Evolutionary conservation across 2,888 invertebrate genomes (phyloP), one percentile per base, ranked within the genome.

Genomic region (Lithophane ornitopus): DNA sequence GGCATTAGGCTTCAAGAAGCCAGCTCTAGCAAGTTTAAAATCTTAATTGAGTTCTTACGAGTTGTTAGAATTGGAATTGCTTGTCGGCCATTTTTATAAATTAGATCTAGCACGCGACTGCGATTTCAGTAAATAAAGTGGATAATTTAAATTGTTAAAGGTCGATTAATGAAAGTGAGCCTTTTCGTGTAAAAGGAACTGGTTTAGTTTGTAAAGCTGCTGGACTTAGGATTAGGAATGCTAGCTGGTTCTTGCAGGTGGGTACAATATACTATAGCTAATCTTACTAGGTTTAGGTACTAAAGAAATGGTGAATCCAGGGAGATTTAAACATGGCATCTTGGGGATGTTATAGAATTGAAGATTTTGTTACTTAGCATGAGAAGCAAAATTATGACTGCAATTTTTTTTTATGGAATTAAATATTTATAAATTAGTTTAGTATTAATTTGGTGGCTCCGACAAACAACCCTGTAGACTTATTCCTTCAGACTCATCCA

Each of bases 31-130:
- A 83, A 78, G 87, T 88, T 85, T 93, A 93, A 89, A 93, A 94
- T 93, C 94, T 95, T 95, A 96, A 96, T 95, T 95, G 93, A 94
- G 91, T 93, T 94, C 94, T 94, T 95, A 94, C 93, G 92, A 93
- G 93, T 90, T 90, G 94, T 95, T 95, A 94, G 95, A 94, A 93
- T 90, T 90, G 84, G 92, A 93, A 94, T 93, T 91, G 92, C 89
- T 89, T 85, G 89, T 81, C 87, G 81, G 90, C 83, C 90, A 92
- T 93, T 94, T 94, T 93, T 92, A 87, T 94, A 93, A 95, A 95
- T 95, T 94, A 94, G 94, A 95, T 95, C 93, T 92, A 80, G 94
- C 96, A 96, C 95, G 96, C 95, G 86, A 94, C 88, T 84, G 89
- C 85, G 87, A 88, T 88, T 88, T 89, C 85, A 88, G 74, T 80